Evolutionary conservation across 2,797 vertebrate species (phyloP).

Genomic region (Myotis pilosus): DNA sequence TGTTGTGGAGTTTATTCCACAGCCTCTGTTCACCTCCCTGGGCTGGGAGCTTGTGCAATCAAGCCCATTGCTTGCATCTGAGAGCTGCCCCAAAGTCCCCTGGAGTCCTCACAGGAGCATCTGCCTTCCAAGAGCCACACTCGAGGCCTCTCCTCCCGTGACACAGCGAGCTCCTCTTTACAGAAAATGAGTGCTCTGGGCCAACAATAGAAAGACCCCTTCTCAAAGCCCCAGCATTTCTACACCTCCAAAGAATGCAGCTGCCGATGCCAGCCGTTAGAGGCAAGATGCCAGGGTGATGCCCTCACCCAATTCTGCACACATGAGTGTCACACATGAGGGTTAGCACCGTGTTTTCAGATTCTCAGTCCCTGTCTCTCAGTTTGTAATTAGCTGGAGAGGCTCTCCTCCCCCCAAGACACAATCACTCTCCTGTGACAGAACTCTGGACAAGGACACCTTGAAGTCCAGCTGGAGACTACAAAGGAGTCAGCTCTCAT

Average conservation of each 20-base stretch:
- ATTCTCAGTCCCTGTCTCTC: not conserved
- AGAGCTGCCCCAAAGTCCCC: not conserved
- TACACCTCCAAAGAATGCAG: not conserved
- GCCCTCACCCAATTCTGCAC: not conserved
- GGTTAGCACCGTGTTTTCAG: not conserved
- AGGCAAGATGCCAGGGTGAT: not conserved
- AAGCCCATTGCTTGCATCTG: no score
- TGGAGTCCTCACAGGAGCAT: not conserved
- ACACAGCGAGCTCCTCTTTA: not conserved
- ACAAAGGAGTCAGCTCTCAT: not conserved
- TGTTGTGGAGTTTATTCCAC: not conserved
- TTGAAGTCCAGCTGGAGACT: not conserved
- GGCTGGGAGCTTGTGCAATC: not conserved
- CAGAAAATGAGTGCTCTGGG: not conserved
- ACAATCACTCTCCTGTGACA: not conserved
- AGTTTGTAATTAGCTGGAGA: not conserved
- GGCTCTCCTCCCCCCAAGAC: not conserved
- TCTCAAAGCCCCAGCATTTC: not conserved
- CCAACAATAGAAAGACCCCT: not conserved
- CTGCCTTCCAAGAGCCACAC: not conserved
- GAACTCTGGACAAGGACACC: not conserved
- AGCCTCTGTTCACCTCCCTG: not conserved
- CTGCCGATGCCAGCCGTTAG: not conserved
- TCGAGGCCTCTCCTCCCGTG: not conserved
- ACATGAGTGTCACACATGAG: not conserved